phyloP scores from a whole-genome alignment of 2,797 vertebrate genomes.

The Myotis pilosus region DNA sequence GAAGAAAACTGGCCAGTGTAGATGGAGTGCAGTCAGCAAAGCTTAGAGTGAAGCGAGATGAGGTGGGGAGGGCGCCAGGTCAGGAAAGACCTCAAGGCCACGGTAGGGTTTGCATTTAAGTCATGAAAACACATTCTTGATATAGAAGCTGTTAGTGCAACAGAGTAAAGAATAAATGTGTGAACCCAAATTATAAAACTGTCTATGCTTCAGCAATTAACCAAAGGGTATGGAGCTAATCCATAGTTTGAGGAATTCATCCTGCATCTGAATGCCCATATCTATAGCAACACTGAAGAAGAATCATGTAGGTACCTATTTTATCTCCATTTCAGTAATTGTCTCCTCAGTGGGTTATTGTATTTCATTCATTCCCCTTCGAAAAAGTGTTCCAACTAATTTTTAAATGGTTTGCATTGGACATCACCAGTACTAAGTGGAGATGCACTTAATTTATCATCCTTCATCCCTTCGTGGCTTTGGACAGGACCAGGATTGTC shows the following conservation, averaged over 20 bases:
- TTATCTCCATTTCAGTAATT: neutral
- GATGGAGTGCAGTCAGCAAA: neutral
- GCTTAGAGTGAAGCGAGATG: neutral
- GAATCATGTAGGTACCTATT: neutral
- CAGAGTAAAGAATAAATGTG: neutral
- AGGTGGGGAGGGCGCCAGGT: neutral
- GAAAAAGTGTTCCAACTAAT: constrained; percentile 26
- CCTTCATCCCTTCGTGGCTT: constrained; percentile 9
- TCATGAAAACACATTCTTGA: neutral
- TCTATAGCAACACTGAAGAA: neutral
- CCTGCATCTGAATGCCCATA: neutral
- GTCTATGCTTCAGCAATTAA: neutral
- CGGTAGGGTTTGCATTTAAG: neutral
- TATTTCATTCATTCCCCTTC: neutral
- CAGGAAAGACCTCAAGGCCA: neutral
- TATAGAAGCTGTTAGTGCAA: neutral
- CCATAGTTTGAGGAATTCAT: neutral
- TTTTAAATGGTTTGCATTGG: constrained; percentile 48
- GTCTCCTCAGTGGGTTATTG: neutral
- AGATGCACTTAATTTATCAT: constrained; percentile 35
- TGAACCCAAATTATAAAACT: neutral
- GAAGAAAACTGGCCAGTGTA: neutral
- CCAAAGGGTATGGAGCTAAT: neutral
- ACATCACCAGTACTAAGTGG: constrained; percentile 2
- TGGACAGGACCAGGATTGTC: neutral